Base-by-base conservation (phyloP, 2,113 vertebrate species). In the Hemiscyllium ocellatum region DNA sequence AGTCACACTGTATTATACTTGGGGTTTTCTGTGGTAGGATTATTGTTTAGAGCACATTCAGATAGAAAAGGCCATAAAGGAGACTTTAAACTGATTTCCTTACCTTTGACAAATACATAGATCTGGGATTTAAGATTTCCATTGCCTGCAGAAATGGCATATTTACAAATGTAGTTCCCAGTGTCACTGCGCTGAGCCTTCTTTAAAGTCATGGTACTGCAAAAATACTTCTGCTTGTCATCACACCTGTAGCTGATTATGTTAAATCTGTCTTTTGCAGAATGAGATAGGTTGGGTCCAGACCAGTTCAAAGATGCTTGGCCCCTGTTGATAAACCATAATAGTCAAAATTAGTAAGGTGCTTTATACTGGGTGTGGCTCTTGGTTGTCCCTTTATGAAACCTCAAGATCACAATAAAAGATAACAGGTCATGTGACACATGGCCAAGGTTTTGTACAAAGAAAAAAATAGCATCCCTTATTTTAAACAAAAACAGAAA, bases 21-120 rank as follows among this genome's bases (percentile, higher is more conserved):
- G 4, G 52, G 10, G 8, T 52, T 50, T 24, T 89, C 47, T 50
- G 13, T 78, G 76, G n/a, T 0, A 37, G 76, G 33, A 4, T 83
- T 83, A 42, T 83, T 20, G 19, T 33, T 95, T 95, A 24, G 33
- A 91, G 6, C 15, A 90, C 20, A 94, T 69, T 42, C 52, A 50
- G 37, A 15, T 22, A 70, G 42, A 15, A 66, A 69, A 52, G 42
- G 42, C 47, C 69, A 47, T 26, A 72, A 22, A 61, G 37, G 66
- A 69, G 70, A 33, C 26, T 72, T 95, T 52, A 72, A 72, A 72
- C 37, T 4, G 42, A 69, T 72, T 70, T 95, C 42, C 94, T 95
- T 95, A 95, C 94, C 94, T 95, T 22, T 72, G 52, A 95, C 94
- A 95, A 76, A 95, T 95, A 95, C 72, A 95, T 95, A 95, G 69